Base-by-base conservation (phyloP, 2,888 invertebrate species). In the Desoria tigrina region DNA sequence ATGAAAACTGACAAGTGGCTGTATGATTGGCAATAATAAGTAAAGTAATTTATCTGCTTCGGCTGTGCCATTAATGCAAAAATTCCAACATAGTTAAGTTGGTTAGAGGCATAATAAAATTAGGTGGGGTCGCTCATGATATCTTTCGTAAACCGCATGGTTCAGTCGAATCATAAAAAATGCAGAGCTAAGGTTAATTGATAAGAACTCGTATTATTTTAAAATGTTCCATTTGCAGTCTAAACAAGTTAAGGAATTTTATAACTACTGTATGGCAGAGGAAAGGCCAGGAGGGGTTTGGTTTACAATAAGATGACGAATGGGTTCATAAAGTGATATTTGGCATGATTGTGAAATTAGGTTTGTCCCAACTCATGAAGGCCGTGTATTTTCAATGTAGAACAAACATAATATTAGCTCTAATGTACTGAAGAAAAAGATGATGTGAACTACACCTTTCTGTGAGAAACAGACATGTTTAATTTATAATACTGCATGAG, bases 311-410 rank as follows among this genome's bases (percentile, higher is more conserved):
- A 58, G 21, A 58, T 45, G 45, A 58, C 49, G 49, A 58, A n/a
- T 27, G 51, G 23, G 24, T 51, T 51, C 51, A 24, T 26, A 26
- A 37, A 23, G 14, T 32, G 27, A 26, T 60, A 57, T 64, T 71
- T 59, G 60, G 49, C 42, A 53, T 60, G 61, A 63, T 68, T 73
- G 66, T 66, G 72, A 71, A 73, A 73, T 66, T 68, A 66, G 66
- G 62, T 55, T 66, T 66, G 61, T 67, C 61, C 53, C 63, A 68
- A 70, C 61, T 66, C 56, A 39, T 62, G 72, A 73, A 73, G 72
- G 72, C 62, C 70, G 61, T 57, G 27, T 42, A 27, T n/a, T n/a
- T 62, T 54, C 42, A 28, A 61, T 32, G 55, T 65, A 60, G 65
- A 65, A 55, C 65, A 65, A 60, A 60, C 50, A 60, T 39, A 54